Percentiles rank a stretch among this genome's conserved stretches.
phyloP scores from a whole-genome alignment of 2,888 invertebrate species.

The Noctuana brunneofusca region DNA sequence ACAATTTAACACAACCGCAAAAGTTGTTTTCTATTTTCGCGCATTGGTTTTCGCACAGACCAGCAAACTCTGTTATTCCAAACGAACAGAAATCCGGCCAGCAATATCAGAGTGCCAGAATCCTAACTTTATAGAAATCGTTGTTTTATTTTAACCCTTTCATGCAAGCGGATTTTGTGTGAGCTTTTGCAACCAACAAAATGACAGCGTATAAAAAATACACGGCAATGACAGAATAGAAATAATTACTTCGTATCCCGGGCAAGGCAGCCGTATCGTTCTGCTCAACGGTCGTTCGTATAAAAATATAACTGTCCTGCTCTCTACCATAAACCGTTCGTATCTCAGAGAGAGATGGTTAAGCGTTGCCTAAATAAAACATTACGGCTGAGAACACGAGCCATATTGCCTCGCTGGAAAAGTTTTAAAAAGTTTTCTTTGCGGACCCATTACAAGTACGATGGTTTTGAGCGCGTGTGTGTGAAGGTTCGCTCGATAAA shows the following conservation, averaged over 20 bases:
- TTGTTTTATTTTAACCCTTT: slow-evolving; percentile 37
- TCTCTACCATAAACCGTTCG: slow-evolving; percentile 48
- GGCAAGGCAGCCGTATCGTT: slow-evolving; percentile 71
- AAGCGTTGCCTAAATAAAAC: slow-evolving; percentile 80
- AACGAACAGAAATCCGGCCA: slow-evolving; percentile 26
- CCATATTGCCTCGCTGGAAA: slow-evolving; percentile 83
- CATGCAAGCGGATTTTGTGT: slow-evolving; percentile 38
- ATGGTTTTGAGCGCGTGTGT: slow-evolving; percentile 61
- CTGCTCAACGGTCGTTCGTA: slow-evolving; percentile 46
- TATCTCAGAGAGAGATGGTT: slow-evolving; percentile 62
- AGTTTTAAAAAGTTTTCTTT: slow-evolving; percentile 84
- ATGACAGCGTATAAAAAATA: slow-evolving; percentile 77
- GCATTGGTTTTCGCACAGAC: background rate
- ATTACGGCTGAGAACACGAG: slow-evolving; percentile 82
- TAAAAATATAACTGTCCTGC: slow-evolving; percentile 60
- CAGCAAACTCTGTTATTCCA: slow-evolving; percentile 15
- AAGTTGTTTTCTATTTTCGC: slow-evolving; percentile 1
- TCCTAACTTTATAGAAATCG: slow-evolving; percentile 34
- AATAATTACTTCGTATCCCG: slow-evolving; percentile 83
- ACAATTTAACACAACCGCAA: background rate
- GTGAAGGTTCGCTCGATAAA: slow-evolving; percentile 70
- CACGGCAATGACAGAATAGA: slow-evolving; percentile 81
- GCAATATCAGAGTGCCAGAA: slow-evolving; percentile 30
- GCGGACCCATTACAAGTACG: slow-evolving; percentile 82
- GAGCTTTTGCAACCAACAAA: slow-evolving; percentile 47